phyloP scores from a whole-genome alignment of 2,113 vertebrate genomes.

The Tinamus guttatus region DNA sequence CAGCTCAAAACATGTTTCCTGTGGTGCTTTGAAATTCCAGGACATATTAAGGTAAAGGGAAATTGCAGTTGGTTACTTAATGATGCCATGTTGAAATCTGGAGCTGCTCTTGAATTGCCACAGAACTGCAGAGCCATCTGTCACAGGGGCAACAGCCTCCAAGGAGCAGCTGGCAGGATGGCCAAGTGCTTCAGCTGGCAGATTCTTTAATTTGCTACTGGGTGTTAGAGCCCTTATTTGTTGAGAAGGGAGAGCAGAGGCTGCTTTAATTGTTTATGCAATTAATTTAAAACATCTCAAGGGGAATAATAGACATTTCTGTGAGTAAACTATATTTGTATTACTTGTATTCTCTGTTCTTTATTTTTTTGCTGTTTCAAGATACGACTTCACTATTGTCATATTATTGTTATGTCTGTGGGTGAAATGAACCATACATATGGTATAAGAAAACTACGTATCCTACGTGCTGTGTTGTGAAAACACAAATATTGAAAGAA shows the following conservation, averaged over 20 bases:
- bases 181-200: slow-evolving; percentile 41
- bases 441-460: background rate
- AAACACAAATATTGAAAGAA: background rate
- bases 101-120: background rate
- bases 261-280: background rate
- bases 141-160: slow-evolving; percentile 54
- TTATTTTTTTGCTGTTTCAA: background rate
- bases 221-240: background rate
- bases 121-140: background rate
- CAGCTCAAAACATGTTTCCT: background rate
- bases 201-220: background rate
- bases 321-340: background rate
- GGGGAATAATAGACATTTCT: background rate
- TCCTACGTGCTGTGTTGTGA: background rate
- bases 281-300: background rate
- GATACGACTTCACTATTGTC: background rate
- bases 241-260: background rate
- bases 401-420: background rate
- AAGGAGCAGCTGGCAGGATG: slow-evolving; percentile 51
- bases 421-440: background rate
- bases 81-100: slow-evolving; percentile 27
- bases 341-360: background rate
- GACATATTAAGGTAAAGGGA: background rate
- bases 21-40: background rate
- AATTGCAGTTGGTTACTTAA: slow-evolving; percentile 25